Evolutionary conservation across 2,888 invertebrate species (phyloP), one percentile per base, ranked within the genome.

Genomic region (Diarsia mendica): DNA sequence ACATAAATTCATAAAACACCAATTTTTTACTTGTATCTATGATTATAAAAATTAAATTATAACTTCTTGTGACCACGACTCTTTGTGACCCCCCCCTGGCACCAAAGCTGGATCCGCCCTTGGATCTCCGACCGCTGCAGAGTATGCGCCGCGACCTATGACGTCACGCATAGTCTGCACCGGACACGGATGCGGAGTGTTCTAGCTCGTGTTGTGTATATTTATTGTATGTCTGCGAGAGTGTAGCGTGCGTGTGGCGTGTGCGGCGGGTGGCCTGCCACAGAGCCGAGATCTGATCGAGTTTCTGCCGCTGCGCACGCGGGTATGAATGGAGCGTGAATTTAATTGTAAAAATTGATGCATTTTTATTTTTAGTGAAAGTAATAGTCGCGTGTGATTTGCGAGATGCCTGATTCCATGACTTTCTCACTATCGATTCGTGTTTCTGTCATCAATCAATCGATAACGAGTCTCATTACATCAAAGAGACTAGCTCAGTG

Each of bases 321-420:
- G 86, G 71, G 82, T 73, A 9, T 88, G 86, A 74, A 46, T 77
- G 89, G 67, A 76, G 86, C 67, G 86, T 86, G 89, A 80, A 87
- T 88, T 86, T 86, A 88, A 89, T 86, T 93, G 93, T 94, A 91
- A 91, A 94, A 94, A 94, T 90, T 92, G 91, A 93, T 95, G 95
- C 95, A 95, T 96, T 96, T 96, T 93, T 93, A 93, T 91, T 93
- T 93, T 93, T 93, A 94, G 91, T 91, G 87, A 90, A 90, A 90
- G 85, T 91, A 92, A 92, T 92, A 92, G 90, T 90, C 81, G 85
- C 82, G 89, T 89, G 88, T 89, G 89, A 82, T 86, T 83, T 77
- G 79, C 76, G 77, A 73, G 88, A 89, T 85, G 88, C 88, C 86
- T 85, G 87, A 88, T 89, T 90, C 90, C 91, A 90, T 90, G 91